Conservation (phyloP, 2,113 vertebrate species). For the Neopipo cinnamomea region DNA sequence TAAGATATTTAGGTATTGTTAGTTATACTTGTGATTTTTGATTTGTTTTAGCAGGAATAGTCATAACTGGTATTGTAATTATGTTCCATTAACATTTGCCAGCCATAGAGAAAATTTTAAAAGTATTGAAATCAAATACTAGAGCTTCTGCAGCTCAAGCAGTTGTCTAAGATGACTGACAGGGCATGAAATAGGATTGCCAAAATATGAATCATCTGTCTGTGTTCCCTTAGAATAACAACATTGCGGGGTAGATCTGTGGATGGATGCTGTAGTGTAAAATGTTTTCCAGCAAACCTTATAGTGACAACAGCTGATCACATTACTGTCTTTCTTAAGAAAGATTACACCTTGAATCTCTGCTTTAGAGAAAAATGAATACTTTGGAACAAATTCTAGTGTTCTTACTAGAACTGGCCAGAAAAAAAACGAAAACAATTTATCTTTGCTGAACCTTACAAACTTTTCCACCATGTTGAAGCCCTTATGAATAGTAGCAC, state of each 20-base stretch:
- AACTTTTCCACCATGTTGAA: neutral
- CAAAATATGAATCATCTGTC: constrained; percentile 11
- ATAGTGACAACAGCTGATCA: neutral
- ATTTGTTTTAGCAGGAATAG: neutral
- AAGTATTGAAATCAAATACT: neutral
- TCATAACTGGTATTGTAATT: neutral
- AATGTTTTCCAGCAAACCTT: neutral
- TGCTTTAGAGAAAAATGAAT: neutral
- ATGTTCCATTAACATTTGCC: neutral
- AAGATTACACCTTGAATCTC: neutral
- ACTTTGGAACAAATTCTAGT: neutral
- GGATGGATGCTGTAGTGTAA: neutral
- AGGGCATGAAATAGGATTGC: constrained; percentile 5
- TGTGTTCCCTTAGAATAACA: neutral
- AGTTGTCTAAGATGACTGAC: constrained; percentile 3
- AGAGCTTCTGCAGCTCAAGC: neutral
- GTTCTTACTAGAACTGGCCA: neutral
- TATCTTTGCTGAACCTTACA: neutral
- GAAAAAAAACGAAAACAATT: neutral
- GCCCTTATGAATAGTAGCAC: neutral
- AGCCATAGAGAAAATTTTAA: neutral
- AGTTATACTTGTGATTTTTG: neutral
- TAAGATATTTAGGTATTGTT: neutral
- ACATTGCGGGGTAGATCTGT: neutral
- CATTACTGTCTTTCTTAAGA: neutral